Conservation (phyloP, 2,113 vertebrate species). For the Nesoenas mayeri region DNA sequence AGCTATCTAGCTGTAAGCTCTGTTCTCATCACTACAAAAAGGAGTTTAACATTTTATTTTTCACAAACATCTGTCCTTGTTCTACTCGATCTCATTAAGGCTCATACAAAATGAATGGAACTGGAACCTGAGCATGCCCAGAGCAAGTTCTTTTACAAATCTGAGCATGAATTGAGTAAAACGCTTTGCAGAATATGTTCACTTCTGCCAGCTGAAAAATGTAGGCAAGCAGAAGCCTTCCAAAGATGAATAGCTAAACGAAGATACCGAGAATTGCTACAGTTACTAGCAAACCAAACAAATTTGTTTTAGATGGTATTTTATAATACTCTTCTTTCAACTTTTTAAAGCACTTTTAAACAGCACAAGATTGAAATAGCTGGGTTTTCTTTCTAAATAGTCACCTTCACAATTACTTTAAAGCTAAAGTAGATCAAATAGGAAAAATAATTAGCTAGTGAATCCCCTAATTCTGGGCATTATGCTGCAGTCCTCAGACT, state of each 20-base stretch:
- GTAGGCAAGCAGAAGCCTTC: neutral
- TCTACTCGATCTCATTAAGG: slow-evolving; percentile 41
- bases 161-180: neutral
- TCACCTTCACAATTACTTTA: neutral
- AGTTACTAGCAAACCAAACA: neutral
- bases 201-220: slow-evolving; percentile 2
- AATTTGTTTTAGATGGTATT: neutral
- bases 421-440: neutral
- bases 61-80: slow-evolving; percentile 24
- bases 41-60: slow-evolving; percentile 14
- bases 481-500: neutral
- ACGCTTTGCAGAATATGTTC: neutral
- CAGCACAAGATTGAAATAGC: neutral
- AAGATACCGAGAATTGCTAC: slow-evolving; percentile 5
- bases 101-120: neutral
- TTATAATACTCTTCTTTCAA: neutral
- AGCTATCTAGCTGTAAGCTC: neutral
- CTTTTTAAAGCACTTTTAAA: neutral
- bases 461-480: neutral
- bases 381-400: slow-evolving; percentile 27
- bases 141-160: neutral
- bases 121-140: neutral
- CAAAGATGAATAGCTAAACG: slow-evolving; percentile 45
- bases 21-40: neutral
- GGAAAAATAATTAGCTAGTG: neutral